Evolutionary conservation across 2,797 vertebrate species (phyloP), one percentile per base, ranked within the genome.

Genomic region (Rhynchonycteris naso): DNA sequence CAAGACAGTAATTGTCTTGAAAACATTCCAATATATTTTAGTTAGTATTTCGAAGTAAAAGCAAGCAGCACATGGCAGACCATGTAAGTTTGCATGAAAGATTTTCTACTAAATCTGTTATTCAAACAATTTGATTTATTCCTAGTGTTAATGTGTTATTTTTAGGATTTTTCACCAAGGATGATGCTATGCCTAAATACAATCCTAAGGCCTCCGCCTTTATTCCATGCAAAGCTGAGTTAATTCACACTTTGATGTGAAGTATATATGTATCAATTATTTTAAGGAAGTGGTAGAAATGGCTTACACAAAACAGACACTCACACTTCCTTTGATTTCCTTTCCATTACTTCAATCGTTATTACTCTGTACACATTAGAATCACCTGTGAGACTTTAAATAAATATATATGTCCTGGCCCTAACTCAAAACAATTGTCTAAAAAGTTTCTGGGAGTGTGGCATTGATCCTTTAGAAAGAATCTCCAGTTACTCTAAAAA

Each of bases 281-380:
- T 85, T 8, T 54, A 92, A 81, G 21, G 33, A 90, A 85, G n/a
- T 38, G 50, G 38, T 72, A 21, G 10, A 94, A 75, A 56, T 30
- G n/a, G 82, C 93, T 97, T 93, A 85, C 72, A 85, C 7, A 85
- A 90, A 82, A 58, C 88, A 88, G 8, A 86, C 0, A 18, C 10
- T 82, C 28, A 58, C 13, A n/a, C 13, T 14, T 33, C 26, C 56
- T 91, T 92, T 86, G 74, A 56, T 94, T 24, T 82, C 14, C 61
- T 66, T 24, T 68, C 79, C 22, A 81, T 50, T 71, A 54, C 28
- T 52, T 81, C 81, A 47, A 35, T 78, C 61, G 52, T 82, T 59
- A 93, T 35, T 76, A 47, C 52, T 89, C 52, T 52, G 28, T 69
- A 26, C 14, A 50, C 14, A 58, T 66, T 35, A 52, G 26, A 71